Evolutionary conservation across 2,113 vertebrate genomes (phyloP), one percentile per base, ranked within the genome.

Genomic region (Galbula dea): DNA sequence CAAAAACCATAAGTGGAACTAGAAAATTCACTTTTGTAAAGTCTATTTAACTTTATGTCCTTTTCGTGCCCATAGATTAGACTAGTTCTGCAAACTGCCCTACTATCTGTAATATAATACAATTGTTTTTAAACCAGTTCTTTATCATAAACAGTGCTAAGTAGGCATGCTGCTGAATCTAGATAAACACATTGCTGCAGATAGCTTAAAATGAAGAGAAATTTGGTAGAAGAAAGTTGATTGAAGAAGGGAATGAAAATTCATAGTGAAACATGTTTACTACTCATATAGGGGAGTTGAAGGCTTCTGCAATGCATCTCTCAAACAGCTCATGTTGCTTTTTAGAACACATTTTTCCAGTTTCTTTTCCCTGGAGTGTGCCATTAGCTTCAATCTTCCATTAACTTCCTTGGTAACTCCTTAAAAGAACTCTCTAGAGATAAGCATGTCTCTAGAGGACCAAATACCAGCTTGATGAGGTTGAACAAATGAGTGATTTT

Each of bases 381-480:
- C 77, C 66, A 76, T 82, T 96, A 93, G 51, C 63, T 86, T 92
- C 83, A 83, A 37, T 92, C 86, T 92, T 94, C 73, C 86, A 72
- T 90, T 92, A 93, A 92, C 77, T 92, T 96, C 75, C 67, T 73
- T 83, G 78, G 93, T 92, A 94, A 96, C 82, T 94, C 94, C 86
- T 91, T 92, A 83, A 71, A 94, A 91, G 84, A 95, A 89, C 46
- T 91, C 94, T 88, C 91, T 83, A 71, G 91, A 87, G 96, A 94
- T 58, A 27, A 88, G 17, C 23, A 24, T 0, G 19, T 89, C 89
- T 77, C 93, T 91, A 55, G 95, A 95, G 92, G 55, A 77, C 58
- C 43, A 67, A 89, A 89, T 63, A 92, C 48, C 67, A 77, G 67
- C 82, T 65, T 94, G 91, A 89, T 63, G 75, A 74, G 92, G 92